phyloP scores from a whole-genome alignment of 2,797 vertebrate genomes.

The Alauda arvensis region DNA sequence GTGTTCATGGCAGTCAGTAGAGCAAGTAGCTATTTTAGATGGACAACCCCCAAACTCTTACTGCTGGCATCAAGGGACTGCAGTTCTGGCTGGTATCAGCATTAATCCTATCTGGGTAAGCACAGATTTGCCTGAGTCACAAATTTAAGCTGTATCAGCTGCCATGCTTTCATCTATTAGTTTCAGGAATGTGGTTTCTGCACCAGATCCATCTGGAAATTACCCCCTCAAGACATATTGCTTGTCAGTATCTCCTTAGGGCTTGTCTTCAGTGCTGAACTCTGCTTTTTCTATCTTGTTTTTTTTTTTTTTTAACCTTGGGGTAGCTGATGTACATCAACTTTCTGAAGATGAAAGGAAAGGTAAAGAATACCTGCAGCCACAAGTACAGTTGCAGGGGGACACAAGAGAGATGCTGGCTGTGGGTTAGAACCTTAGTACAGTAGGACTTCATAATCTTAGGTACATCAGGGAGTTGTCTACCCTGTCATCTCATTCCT shows the following conservation, averaged over 20 bases:
- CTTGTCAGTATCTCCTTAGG: slow-evolving; percentile 12
- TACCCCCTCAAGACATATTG: background rate
- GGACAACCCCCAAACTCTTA: background rate
- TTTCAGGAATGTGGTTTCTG: slow-evolving; percentile 49
- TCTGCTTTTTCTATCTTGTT: background rate
- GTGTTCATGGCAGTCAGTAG: slow-evolving; percentile 17
- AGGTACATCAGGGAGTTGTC: background rate
- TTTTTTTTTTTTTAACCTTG: background rate
- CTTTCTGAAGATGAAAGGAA: background rate
- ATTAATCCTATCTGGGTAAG: slow-evolving; percentile 42
- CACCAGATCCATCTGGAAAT: slow-evolving; percentile 27
- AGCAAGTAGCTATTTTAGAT: slow-evolving; percentile 27
- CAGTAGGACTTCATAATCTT: background rate
- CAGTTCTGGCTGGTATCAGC: slow-evolving; percentile 14
- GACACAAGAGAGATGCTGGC: background rate
- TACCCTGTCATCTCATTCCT: background rate
- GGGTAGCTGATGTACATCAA: background rate
- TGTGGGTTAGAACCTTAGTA: background rate
- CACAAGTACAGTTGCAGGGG: background rate
- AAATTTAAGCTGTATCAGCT: slow-evolving; percentile 12
- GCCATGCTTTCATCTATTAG: slow-evolving; percentile 31
- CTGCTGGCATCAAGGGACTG: background rate
- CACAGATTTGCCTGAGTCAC: slow-evolving; percentile 14
- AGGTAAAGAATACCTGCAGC: background rate
- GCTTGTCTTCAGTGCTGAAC: background rate